Evolutionary conservation across 2,113 vertebrate genomes (phyloP).

Genomic region (Macquaria australasica): DNA sequence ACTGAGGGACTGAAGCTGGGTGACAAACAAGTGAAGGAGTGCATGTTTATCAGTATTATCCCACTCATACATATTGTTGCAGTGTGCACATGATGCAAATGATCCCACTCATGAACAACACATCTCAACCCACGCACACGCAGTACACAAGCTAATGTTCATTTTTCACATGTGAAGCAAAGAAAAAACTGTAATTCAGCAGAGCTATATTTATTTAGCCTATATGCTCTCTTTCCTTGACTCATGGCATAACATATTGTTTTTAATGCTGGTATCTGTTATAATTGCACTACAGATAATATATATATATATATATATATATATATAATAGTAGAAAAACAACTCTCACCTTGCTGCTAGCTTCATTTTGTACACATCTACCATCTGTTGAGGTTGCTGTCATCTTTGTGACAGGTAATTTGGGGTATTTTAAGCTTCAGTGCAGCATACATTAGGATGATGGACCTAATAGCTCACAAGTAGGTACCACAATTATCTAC

Average conservation of each 20-base stretch:
- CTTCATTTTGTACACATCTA: slow-evolving; percentile 8
- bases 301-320: no score
- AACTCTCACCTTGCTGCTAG: background rate
- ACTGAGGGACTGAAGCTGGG: background rate
- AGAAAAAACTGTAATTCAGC: background rate
- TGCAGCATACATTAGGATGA: slow-evolving; percentile 23
- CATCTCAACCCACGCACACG: slow-evolving; percentile 24
- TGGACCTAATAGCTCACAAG: slow-evolving; percentile 28
- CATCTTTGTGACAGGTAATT: slow-evolving; percentile 19
- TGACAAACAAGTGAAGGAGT: slow-evolving; percentile 22
- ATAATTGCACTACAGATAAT: background rate
- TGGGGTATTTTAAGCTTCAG: slow-evolving; percentile 21
- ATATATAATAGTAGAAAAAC: background rate
- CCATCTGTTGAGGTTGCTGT: slow-evolving; percentile 1
- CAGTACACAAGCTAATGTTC: slow-evolving; percentile 1
- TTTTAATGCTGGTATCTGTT: background rate
- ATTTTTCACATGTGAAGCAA: slow-evolving; percentile 3
- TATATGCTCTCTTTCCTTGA: background rate
- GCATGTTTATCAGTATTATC: slow-evolving; percentile 8
- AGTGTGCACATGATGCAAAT: slow-evolving; percentile 4
- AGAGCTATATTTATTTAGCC: background rate
- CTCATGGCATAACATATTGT: background rate
- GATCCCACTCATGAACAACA: slow-evolving; percentile 27
- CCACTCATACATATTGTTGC: background rate
- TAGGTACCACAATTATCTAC: slow-evolving; percentile 31